These are phyloP conservation scores for Ciconia stormi DNA, from an alignment of 2,113 vertebrate species.

Conservation along the genomic window DNA sequence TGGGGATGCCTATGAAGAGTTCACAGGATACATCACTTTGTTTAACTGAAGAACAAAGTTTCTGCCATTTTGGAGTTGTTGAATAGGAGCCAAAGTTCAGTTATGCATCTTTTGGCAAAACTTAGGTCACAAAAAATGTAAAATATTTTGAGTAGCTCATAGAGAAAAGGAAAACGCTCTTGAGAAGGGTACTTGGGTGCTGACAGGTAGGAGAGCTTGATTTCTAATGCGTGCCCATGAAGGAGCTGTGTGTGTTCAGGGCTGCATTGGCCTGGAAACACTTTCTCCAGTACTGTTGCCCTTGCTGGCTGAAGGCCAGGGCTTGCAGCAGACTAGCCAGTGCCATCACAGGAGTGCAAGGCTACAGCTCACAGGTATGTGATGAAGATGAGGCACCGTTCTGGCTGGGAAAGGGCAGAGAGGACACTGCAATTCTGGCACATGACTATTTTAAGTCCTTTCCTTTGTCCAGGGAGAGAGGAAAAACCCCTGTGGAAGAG, in stretches of 20 bases:
- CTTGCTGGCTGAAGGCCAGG: not conserved
- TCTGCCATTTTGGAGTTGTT: not conserved
- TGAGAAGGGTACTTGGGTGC: not conserved
- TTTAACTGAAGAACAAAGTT: not conserved
- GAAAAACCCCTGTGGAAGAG: not conserved
- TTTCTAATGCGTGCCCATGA: not conserved
- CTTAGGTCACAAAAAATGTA: not conserved
- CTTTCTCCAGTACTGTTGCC: not conserved
- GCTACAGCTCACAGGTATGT: fast-evolving
- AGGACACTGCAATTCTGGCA: not conserved
- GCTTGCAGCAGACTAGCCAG: not conserved
- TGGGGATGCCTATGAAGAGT: not conserved
- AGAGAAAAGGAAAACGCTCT: not conserved
- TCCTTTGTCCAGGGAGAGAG: not conserved
- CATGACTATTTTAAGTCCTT: not conserved
- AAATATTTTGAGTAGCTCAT: not conserved
- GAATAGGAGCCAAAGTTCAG: not conserved
- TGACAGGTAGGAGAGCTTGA: not conserved
- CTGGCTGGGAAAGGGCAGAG: not conserved
- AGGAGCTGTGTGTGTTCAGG: not conserved
- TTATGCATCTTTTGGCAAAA: not conserved
- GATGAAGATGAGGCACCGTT: not conserved
- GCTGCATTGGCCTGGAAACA: not conserved
- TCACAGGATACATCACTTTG: not conserved
- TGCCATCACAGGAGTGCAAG: not conserved